Conservation (phyloP, 1,140 invertebrate genomes). For the Sitophilus oryzae region DNA sequence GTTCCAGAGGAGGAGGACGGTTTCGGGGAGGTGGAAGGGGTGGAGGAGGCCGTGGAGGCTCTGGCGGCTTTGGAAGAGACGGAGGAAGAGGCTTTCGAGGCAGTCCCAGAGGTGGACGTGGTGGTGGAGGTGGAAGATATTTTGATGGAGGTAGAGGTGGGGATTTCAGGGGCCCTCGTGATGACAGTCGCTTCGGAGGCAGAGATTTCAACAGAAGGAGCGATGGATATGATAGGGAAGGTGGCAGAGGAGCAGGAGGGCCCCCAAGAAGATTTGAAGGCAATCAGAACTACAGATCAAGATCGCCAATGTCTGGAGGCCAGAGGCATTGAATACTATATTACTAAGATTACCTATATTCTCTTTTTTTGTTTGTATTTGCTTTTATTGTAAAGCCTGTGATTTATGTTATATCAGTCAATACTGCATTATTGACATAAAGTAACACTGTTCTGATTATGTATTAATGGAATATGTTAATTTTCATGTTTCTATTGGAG, state of each 20-base stretch:
- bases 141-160: slow-evolving; percentile 29
- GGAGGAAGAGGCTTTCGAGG: slow-evolving; percentile 21
- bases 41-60: slow-evolving; percentile 29
- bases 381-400: too few species aligned
- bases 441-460: too few species aligned
- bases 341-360: too few species aligned
- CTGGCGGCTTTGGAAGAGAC: slow-evolving; percentile 24
- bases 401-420: too few species aligned
- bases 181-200: slow-evolving; percentile 25
- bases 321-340: slow-evolving; percentile 36
- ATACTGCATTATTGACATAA: too few species aligned
- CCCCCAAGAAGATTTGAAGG: slow-evolving; percentile 33
- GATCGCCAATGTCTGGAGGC: slow-evolving; percentile 34
- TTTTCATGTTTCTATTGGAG: too few species aligned
- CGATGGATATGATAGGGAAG: slow-evolving; percentile 16
- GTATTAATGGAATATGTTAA: too few species aligned
- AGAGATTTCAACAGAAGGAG: slow-evolving; percentile 25
- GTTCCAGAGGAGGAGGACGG: slow-evolving; percentile 51
- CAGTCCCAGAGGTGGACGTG: slow-evolving; percentile 37
- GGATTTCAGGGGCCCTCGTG: slow-evolving; percentile 26
- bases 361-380: too few species aligned
- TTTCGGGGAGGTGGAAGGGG: slow-evolving; percentile 43
- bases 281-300: slow-evolving; percentile 37
- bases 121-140: slow-evolving; percentile 19
- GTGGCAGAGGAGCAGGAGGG: slow-evolving; percentile 26